Base-by-base conservation (phyloP, 1,140 invertebrate species). In the Riptortus pedestris region DNA sequence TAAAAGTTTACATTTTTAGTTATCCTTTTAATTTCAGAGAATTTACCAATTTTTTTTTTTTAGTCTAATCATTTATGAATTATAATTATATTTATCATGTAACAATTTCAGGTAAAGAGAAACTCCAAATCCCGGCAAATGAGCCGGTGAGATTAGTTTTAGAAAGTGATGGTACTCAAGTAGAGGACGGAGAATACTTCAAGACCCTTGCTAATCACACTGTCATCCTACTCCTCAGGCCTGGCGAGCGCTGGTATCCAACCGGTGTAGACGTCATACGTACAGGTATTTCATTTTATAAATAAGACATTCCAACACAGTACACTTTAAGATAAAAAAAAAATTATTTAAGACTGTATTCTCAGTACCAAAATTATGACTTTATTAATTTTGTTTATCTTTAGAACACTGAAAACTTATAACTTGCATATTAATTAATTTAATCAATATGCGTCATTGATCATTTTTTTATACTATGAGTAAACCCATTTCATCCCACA, bases 171-270 rank as follows among this genome's bases (percentile, higher is more conserved):
- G 93, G 92, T 68, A 95, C 92, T 47, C 91, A 95, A 79, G 89
- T 96, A 27, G 91, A 94, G 73, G 91, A 95, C 83, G 89, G 91
- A 68, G 89, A 92, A 71, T 94, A 93, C 78, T 94, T 94, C 80
- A 83, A 88, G 67, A 92, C 90, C 45, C 79, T 95, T 70, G 86
- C 89, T 55, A 88, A 90, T 73, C 93, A 96, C 76, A 93, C 91
- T 60, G 85, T 93, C 66, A 81, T 96, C 68, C 79, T 96, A 69
- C 76, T 96, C 72, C 80, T 96, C 71, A 82, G 88, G 72, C 83
- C 86, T 69, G 90, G 89, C 51, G 91, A 96, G 78, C 81, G 87
- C 74, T 96, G 92, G 93, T 85, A 86, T 75, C 91, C 91, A 67
- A 87, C 86, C 60, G 89, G 90, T 45, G 88, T 92, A 66, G 90